Base-by-base conservation (phyloP, 2,888 invertebrate genomes). In the Drosophila cognata region DNA sequence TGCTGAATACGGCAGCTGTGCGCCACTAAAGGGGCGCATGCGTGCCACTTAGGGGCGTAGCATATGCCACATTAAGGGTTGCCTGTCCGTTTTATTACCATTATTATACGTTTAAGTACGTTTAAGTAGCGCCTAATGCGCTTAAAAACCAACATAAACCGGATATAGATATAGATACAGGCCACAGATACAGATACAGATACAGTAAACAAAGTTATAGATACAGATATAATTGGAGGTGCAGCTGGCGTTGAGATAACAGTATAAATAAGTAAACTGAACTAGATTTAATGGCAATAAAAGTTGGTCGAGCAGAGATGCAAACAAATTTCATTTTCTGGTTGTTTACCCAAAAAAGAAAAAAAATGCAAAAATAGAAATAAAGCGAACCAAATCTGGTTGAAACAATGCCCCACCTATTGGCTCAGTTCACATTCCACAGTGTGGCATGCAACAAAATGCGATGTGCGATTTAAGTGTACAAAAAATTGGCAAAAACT, bases 101-200 rank as follows among this genome's bases (percentile, higher is more conserved):
- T 25, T 52, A 61, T 61, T 52, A 69, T 67, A 51, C 58, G 64
- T 62, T 63, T 72, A 76, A 68, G 68, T 72, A 64, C 69, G 52
- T 77, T 85, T 79, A 71, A 85, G 72, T 73, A 69, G 67, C 51
- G 46, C 57, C 70, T 81, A 89, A 88, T 85, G 71, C 84, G 74
- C 89, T 86, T 77, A 81, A 76, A 46, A 77, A 67, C 73, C 28
- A 21, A 36, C 57, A 60, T n/a, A 63, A 68, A 41, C 57, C 70
- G 67, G 65, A 64, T 77, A 60, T 18, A 66, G 33, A 36, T 58
- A 61, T 18, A 66, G 33, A 36, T 58, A 61, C 58, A 60, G 18
- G 31, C 59, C 36, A 21, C 35, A 31, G 46, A 66, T 33, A 52
- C n/a, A 58, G 46, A 35, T 33, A 35, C 43, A 59, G 33, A 25